These are phyloP conservation scores for Paratilapia polleni DNA, from an alignment of 2,113 vertebrate genomes.

Conservation along the genomic window DNA sequence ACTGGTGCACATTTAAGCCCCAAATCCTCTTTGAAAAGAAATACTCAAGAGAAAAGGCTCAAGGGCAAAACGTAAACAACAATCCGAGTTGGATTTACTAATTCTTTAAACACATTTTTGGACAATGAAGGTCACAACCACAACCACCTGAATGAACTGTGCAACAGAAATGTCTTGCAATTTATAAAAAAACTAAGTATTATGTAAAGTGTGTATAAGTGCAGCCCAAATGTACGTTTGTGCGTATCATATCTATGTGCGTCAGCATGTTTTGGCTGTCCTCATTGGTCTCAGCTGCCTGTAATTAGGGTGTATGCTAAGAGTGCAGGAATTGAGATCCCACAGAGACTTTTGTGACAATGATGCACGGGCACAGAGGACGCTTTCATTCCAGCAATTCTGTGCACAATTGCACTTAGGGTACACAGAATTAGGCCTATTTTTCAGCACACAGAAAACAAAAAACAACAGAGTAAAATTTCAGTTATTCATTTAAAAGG, in stretches of 20 bases:
- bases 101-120: slow-evolving; percentile 26
- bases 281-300: slow-evolving; percentile 42
- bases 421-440: neutral
- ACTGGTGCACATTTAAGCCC: slow-evolving; percentile 41
- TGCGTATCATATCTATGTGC: slow-evolving; percentile 17
- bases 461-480: too few species aligned
- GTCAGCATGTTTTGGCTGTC: slow-evolving; percentile 38
- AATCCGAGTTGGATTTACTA: slow-evolving; percentile 30
- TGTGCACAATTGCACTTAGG: neutral
- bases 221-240: neutral
- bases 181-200: slow-evolving; percentile 26
- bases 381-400: neutral
- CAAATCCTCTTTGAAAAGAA: slow-evolving; percentile 65
- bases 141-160: slow-evolving; percentile 11
- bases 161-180: slow-evolving; percentile 4
- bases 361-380: slow-evolving; percentile 11
- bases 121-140: slow-evolving; percentile 6
- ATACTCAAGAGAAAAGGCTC: slow-evolving; percentile 32
- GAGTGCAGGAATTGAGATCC: slow-evolving; percentile 29
- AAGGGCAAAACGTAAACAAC: slow-evolving; percentile 25
- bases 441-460: too few species aligned
- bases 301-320: slow-evolving; percentile 54
- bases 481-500: too few species aligned
- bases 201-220: slow-evolving; percentile 1
- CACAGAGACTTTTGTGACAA: slow-evolving; percentile 30